Base-by-base conservation (phyloP, 2,797 vertebrate species). In the Chromobotia macracanthus region DNA sequence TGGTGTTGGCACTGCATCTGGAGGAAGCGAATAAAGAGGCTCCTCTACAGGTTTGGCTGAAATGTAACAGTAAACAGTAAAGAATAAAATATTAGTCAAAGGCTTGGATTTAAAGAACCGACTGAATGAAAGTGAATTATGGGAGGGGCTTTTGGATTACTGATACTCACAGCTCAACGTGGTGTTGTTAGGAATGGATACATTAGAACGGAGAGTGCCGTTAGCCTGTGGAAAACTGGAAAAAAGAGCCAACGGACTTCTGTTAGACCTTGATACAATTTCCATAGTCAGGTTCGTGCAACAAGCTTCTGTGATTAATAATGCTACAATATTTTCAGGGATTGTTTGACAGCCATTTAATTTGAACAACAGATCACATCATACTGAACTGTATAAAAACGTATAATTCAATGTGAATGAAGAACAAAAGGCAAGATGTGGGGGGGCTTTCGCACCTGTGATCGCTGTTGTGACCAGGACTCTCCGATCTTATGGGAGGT, bases 11-110 rank as follows among this genome's bases (percentile, higher is more conserved):
- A 89, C 92, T 0, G 93, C 94, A 53, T 94, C 94, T 70, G 94
- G 94, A 19, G 94, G 94, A 50, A 95, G 89, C 9, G 89, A 93
- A 85, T 95, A 95, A 77, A 95, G 85, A 0, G 94, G 94, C 84
- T 95, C 94, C 21, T 94, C 93, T 55, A 16, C 60, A 55, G 88
- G 55, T 55, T 89, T 90, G 38, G 90, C 91, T 93, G 78, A 44
- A 87, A 80, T 31, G 74, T 31, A 87, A 51, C 80, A 0, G 38
- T 21, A 44, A n/a, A n/a, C n/a, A n/a, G n/a, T n/a, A 21, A 56
- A 21, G 12, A 46, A 10, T 35, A 21, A 6, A 55, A 23, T 79
- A 50, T 44, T 10, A 48, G 35, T 71, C 61, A 64, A 2, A 63
- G 3, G 60, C 61, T 64, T 41, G 6, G 19, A 11, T 3, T 12